Base-by-base conservation (phyloP, 1,140 invertebrate genomes). In the Globodera rostochiensis region DNA sequence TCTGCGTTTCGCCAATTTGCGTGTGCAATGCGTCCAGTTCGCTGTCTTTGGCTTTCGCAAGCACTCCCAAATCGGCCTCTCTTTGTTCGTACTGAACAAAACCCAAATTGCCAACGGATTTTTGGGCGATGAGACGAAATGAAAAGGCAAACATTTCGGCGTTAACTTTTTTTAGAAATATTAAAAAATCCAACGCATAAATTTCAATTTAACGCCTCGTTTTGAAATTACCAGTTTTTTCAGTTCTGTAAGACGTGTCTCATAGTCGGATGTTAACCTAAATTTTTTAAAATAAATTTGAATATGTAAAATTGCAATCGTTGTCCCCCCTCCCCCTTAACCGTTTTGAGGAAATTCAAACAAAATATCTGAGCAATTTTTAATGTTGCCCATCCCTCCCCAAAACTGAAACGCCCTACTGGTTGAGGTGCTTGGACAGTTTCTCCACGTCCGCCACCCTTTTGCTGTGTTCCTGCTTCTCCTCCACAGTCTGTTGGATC, bases 81-180 rank as follows among this genome's bases (percentile, higher is more conserved):
- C 85, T 85, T 36, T 86, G 83, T 73, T 86, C 86, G 67, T 86
- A 86, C 85, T 86, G 47, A 25, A 85, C 13, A 77, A 21, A 76
- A 36, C 3, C 5, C 15, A 84, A 82, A 80, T 46, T 57, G 82
- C n/a, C 57, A 45, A 85, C 25, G 36, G 47, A 45, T 36, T 36
- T 36, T 36, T 36, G 36, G 36, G 36, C 36, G 2, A 36, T 36
- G 36, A 36, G 36, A 36, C 2, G 36, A 0, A 36, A 36, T 36
- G 36, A 36, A 36, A 36, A 36, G 36, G 25, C 25, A 25, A 2
- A 36, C 36, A 36, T 36, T 36, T 36, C 2, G 36, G 36, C 36
- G 36, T 36, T 36, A 36, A 36, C 1, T 36, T 36, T 36, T 36
- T 36, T 2, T 36, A 36, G 36, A 36, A 36, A 36, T 36, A 36